Evolutionary conservation across 1,140 invertebrate species (phyloP), one percentile per base, ranked within the genome.

Genomic region (Eufriesea mexicana): DNA sequence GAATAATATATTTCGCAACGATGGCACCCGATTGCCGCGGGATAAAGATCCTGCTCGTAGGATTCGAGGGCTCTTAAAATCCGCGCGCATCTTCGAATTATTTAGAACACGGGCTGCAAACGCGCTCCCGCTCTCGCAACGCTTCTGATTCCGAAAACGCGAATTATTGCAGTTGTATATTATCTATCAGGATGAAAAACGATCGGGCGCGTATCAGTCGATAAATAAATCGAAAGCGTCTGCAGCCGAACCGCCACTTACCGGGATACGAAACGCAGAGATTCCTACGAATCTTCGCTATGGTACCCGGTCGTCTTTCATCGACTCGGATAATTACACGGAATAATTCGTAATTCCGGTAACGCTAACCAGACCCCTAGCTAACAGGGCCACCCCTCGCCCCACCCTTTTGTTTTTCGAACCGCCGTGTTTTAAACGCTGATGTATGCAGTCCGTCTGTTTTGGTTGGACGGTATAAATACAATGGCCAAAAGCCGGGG

Each of bases 381-480:
- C 51, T 35, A 20, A 20, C 28, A 42, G 20, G n/a, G 5, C 49
- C 5, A 14, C n/a, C 0, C 35, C 35, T 25, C 35, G 35, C 35
- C 35, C 35, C 35, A 4, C 35, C 45, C 67, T 25, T 54, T 49
- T 75, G 55, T 84, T 81, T 80, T 70, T 67, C 70, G 68, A 84
- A 74, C 61, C 25, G 54, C 25, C 12, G 54, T 68, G 75, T 78
- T 83, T 83, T 68, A 83, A 85, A 59, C 14, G 51, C 62, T 67
- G 64, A 79, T 79, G 70, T 47, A 72, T 73, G 80, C 61, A 79
- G 62, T 74, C 45, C 61, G 75, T 51, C 74, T 74, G 84, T 71
- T 84, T 87, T 66, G 59, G 72, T 87, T 86, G 79, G 87, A 28
- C 47, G 87, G 54, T 88, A 88, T 88, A 89, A 89, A 85, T 89